These are phyloP conservation scores for Lytechinus pictus DNA, from an alignment of 35 echinoderm and acorn worm species.

Conservation along the genomic window DNA sequence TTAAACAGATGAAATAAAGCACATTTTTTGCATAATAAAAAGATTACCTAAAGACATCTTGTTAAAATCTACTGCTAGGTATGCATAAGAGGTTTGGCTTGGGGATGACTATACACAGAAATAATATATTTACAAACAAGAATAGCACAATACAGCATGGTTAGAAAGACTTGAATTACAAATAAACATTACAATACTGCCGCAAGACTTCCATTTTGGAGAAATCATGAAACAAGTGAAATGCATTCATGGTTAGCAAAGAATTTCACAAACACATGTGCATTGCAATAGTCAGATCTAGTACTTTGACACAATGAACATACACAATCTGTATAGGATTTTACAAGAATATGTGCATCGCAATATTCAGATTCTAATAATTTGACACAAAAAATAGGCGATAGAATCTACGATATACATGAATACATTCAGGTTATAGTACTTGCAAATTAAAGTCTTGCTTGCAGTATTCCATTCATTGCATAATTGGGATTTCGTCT, in stretches of 20 bases:
- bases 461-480: not conserved
- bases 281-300: not conserved
- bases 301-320: not conserved
- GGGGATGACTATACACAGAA: too few relatives aligned
- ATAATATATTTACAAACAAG: not conserved
- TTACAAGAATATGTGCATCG: not conserved
- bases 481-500: conserved; percentile 34
- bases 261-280: not conserved
- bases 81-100: too few relatives aligned
- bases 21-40: too few relatives aligned
- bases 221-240: not conserved
- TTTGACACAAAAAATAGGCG: not conserved
- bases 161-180: too few relatives aligned
- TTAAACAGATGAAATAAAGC: too few relatives aligned
- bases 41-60: too few relatives aligned
- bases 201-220: not conserved
- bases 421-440: not conserved
- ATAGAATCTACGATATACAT: not conserved
- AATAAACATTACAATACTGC: not conserved
- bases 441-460: not conserved
- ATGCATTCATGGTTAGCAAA: not conserved
- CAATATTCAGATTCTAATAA: too few relatives aligned
- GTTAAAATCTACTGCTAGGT: too few relatives aligned
- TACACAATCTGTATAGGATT: not conserved
- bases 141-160: not conserved